These are phyloP conservation scores for Charanyca ferruginea DNA, from an alignment of 2,888 invertebrate genomes.

Conservation along the genomic window DNA sequence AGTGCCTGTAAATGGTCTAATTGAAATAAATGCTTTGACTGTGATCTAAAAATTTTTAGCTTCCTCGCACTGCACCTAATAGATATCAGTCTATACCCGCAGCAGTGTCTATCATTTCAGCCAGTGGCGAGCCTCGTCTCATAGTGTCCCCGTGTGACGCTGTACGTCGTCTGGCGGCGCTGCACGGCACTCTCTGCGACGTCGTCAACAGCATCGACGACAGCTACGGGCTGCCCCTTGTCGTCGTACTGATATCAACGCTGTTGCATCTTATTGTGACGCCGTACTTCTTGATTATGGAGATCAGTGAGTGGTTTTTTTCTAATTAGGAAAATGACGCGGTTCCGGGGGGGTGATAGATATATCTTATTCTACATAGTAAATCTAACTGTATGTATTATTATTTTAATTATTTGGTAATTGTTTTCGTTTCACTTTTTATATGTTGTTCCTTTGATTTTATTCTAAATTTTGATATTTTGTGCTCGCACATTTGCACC, in stretches of 20 bases:
- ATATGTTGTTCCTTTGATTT: no score
- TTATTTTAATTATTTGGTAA: no score
- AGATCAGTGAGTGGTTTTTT: slow-evolving; percentile 82
- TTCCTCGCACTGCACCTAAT: background rate
- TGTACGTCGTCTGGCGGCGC: slow-evolving; percentile 85
- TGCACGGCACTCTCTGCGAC: slow-evolving; percentile 90
- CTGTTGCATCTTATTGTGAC: slow-evolving; percentile 92
- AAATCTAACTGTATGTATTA: no score
- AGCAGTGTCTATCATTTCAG: slow-evolving; percentile 70
- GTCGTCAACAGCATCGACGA: slow-evolving; percentile 87
- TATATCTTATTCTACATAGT: no score
- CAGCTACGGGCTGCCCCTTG: slow-evolving; percentile 89
- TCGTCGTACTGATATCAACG: slow-evolving; percentile 90
- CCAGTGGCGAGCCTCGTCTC: slow-evolving; percentile 77
- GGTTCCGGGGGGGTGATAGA: no score
- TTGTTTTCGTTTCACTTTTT: no score
- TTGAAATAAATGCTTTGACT: no score
- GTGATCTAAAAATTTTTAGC: no score
- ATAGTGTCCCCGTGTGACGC: slow-evolving; percentile 82
- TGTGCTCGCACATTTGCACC: no score
- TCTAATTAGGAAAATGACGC: no score
- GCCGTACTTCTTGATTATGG: slow-evolving; percentile 91
- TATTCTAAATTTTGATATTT: no score
- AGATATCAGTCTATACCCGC: slow-evolving; percentile 10
- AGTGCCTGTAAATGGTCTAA: no score